Base-by-base conservation (phyloP, 2,113 vertebrate species). In the Oostethus manadensis region DNA sequence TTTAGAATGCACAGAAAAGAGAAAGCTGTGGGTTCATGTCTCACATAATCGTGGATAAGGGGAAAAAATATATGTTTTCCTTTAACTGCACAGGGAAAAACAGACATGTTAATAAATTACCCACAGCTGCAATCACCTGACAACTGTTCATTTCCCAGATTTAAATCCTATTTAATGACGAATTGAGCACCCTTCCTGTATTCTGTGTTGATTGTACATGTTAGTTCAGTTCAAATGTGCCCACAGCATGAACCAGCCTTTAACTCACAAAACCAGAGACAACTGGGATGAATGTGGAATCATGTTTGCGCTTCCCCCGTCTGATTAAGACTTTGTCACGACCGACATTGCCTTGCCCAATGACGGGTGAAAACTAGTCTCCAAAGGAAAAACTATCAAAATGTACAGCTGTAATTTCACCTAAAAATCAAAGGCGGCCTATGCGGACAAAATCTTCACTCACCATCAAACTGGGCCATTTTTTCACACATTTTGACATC, bases 381-480 rank as follows among this genome's bases (percentile, higher is more conserved):
- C 38, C 10, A 10, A 13, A 40, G 10, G 10, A 8, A 8, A 38
- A 10, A 9, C 35, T 38, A 10, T 38, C 8, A 38, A 38, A 42
- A 14, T 13, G 13, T 42, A 13, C 4, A 13, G 13, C 2, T 10
- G 38, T 18, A 16, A 58, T 42, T 57, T 57, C 14, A 22, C 4
- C 38, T 56, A 20, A 35, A 35, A 53, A 18, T 35, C 13, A 33
- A 59, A 42, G 8, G 18, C 8, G 2, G 33, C 22, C 7, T 29
- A 1, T 7, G 22, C 17, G 42, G 26, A 13, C 26, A 10, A 21
- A 5, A 6, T n/a, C 20, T 16, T 11, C 1, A 72, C 90, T 87
- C 60, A 97, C 94, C 89, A 64, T 96, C 94, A 86, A 95, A 97
- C 78, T 96, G 94, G 1, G 93, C 93, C 93, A 96, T 97, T 86